Percentiles rank a stretch among this genome's conserved stretches.
phyloP scores from a whole-genome alignment of 1,140 invertebrate genomes.

The Saccostrea glomerata region DNA sequence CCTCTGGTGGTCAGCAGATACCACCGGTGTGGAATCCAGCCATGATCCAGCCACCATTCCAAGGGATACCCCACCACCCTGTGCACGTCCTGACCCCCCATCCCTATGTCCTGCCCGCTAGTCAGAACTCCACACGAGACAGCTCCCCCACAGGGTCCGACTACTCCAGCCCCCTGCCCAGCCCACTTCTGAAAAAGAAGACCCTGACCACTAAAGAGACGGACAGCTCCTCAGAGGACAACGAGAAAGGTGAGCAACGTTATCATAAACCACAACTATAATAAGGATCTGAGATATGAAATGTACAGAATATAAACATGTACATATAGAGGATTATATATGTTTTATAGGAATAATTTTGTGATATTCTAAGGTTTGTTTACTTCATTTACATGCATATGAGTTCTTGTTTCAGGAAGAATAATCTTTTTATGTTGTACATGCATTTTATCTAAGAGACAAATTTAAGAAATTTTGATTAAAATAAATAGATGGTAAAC shows the following conservation, averaged over 20 bases:
- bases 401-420: too few species aligned
- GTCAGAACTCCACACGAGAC: slow-evolving; percentile 32
- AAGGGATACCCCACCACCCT: background rate
- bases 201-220: slow-evolving; percentile 29
- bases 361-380: too few species aligned
- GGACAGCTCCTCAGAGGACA: slow-evolving; percentile 45
- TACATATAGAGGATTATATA: too few species aligned
- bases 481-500: too few species aligned
- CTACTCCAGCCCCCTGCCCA: slow-evolving; percentile 42
- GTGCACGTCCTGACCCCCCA: background rate
- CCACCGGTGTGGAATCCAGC: background rate
- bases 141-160: slow-evolving; percentile 39
- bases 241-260: slow-evolving; percentile 33
- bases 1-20: slow-evolving; percentile 3
- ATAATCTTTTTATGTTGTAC: too few species aligned
- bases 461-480: too few species aligned
- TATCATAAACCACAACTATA: too few species aligned
- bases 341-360: too few species aligned
- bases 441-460: too few species aligned
- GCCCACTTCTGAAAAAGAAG: slow-evolving; percentile 37
- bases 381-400: too few species aligned
- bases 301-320: too few species aligned
- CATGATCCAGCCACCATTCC: slow-evolving; percentile 22
- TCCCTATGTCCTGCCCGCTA: background rate
- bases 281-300: too few species aligned